Evolutionary conservation across 2,797 vertebrate genomes (phyloP).

Genomic region (Sciaenops ocellatus): DNA sequence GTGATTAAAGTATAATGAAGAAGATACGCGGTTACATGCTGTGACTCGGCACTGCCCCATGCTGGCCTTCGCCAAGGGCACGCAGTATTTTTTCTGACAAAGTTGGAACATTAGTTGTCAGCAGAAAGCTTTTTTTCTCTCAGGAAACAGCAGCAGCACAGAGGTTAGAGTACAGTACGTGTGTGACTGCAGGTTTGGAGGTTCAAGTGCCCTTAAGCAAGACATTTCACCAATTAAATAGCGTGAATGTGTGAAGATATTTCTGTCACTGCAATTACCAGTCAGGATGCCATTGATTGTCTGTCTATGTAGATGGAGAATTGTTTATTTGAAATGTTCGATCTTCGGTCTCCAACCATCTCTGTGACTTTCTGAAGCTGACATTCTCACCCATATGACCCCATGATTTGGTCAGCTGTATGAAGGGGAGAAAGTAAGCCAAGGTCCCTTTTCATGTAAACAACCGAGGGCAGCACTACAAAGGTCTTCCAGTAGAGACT

Average conservation of each 20-base stretch:
- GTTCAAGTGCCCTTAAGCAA: conserved; percentile 14
- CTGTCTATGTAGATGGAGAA: not conserved
- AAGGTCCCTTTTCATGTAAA: not conserved
- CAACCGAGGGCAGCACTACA: not conserved
- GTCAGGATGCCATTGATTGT: not conserved
- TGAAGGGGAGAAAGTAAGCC: not conserved
- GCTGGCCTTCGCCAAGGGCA: conserved; percentile 74
- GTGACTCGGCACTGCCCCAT: conserved; percentile 57
- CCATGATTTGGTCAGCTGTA: not conserved
- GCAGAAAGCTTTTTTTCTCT: conserved; percentile 63
- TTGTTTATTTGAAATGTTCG: not conserved
- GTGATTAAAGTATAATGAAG: conserved; percentile 79
- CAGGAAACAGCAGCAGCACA: conserved; percentile 27
- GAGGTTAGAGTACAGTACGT: conserved; percentile 21
- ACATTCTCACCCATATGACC: not conserved
- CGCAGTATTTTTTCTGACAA: conserved; percentile 66
- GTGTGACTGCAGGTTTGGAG: conserved; percentile 24
- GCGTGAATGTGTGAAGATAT: not conserved
- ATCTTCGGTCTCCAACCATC: not conserved
- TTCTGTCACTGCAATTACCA: not conserved
- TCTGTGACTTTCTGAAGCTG: not conserved
- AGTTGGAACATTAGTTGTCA: conserved; percentile 72
- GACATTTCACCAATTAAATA: not conserved
- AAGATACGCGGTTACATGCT: conserved; percentile 58
- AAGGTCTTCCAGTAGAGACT: not conserved